Conservation (phyloP, 2,888 invertebrate genomes). For the Taenaris catops region DNA sequence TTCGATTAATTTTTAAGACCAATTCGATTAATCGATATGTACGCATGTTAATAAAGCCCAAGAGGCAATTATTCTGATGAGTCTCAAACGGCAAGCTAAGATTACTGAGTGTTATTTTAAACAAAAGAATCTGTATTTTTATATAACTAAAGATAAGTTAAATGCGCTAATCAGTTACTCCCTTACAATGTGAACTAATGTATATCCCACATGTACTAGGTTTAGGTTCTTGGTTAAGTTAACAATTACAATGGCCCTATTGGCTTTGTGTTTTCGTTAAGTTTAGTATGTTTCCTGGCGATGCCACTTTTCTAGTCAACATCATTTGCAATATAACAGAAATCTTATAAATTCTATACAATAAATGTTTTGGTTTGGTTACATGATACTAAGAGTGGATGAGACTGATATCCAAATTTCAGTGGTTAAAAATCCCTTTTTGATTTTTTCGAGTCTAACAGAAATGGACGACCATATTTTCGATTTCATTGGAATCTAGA, state of each 20-base stretch:
- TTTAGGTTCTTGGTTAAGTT: slow-evolving; percentile 27
- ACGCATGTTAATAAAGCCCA: slow-evolving; percentile 40
- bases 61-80: slow-evolving; percentile 62
- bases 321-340: slow-evolving; percentile 14
- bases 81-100: slow-evolving; percentile 72
- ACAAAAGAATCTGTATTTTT: slow-evolving; percentile 75
- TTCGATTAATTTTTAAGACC: slow-evolving; percentile 19
- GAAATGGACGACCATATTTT: no score
- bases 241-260: slow-evolving; percentile 39
- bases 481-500: no score
- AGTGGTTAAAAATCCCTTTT: no score
- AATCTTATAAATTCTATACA: no score
- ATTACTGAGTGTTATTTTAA: slow-evolving; percentile 65
- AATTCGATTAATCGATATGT: slow-evolving; percentile 23
- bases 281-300: slow-evolving; percentile 39
- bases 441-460: no score
- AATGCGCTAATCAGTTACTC: slow-evolving; percentile 40
- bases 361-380: no score
- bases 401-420: no score
- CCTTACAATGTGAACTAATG: slow-evolving; percentile 38
- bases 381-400: no score
- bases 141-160: slow-evolving; percentile 63
- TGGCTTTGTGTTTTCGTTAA: slow-evolving; percentile 54
- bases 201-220: slow-evolving; percentile 40
- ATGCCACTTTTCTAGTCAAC: slow-evolving; percentile 25